Evolutionary conservation across 1,140 invertebrate genomes (phyloP).

Genomic region (Mesaphorura yosii): DNA sequence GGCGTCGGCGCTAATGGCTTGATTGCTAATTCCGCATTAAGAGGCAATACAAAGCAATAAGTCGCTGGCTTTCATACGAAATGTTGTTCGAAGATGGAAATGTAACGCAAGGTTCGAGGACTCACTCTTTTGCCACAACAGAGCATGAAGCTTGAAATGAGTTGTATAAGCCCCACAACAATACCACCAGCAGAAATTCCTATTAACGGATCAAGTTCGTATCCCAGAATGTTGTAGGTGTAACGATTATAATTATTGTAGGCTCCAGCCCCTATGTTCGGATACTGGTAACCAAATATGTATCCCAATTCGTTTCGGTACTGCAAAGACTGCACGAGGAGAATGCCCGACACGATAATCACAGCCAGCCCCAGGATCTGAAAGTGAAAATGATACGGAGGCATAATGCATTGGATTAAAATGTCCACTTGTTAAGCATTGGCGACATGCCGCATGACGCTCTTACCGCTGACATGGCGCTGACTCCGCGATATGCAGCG

Average conservation of each 20-base stretch:
- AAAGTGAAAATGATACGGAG: background rate
- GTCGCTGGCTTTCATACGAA: background rate
- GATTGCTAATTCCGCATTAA: background rate
- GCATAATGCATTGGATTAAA: too few relatives aligned
- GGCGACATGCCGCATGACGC: too few relatives aligned
- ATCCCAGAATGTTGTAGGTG: constrained; percentile 16
- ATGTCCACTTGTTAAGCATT: too few relatives aligned
- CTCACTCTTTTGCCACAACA: constrained; percentile 9
- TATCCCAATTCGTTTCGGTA: background rate
- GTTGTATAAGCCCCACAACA: constrained; percentile 13
- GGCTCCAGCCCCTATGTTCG: background rate
- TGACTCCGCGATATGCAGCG: too few relatives aligned
- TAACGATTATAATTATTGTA: constrained; percentile 15
- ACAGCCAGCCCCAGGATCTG: constrained; percentile 7
- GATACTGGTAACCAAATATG: constrained; percentile 2
- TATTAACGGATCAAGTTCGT: constrained; percentile 16
- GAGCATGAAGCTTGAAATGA: constrained; percentile 4
- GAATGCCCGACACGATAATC: constrained; percentile 3
- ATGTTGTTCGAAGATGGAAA: background rate
- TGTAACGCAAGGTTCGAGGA: background rate
- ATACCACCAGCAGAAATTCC: constrained; percentile 13
- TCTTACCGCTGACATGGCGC: too few relatives aligned
- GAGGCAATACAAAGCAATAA: background rate
- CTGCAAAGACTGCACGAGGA: background rate
- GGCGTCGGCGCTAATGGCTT: background rate